Evolutionary conservation across 2,113 vertebrate species (phyloP).

Genomic region (Oncorhynchus mykiss): DNA sequence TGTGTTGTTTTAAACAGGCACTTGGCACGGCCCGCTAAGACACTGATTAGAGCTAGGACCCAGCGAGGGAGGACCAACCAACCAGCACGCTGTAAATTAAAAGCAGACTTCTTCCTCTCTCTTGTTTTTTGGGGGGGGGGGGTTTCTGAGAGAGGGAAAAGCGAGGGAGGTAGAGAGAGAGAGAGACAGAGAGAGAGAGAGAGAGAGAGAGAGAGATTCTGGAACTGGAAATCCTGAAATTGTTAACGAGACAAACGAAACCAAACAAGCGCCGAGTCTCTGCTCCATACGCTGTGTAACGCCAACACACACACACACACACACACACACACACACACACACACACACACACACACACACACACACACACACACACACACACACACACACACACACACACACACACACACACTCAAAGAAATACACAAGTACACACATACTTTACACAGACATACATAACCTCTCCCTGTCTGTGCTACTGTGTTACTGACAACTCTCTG

Average conservation of each 20-base stretch:
- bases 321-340: too few species aligned
- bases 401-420: not conserved
- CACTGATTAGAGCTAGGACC: conserved; percentile 70
- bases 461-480: not conserved
- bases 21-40: conserved; percentile 35
- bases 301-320: conserved; percentile 20
- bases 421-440: too few species aligned
- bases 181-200: conserved; percentile 34
- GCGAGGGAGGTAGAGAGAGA: conserved; percentile 9
- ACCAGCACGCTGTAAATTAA: conserved; percentile 70
- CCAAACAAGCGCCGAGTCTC: not conserved
- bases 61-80: conserved; percentile 50
- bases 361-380: too few species aligned
- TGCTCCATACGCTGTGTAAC: not conserved
- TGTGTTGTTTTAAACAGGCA: conserved; percentile 55
- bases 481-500: not conserved
- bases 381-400: conserved; percentile 35
- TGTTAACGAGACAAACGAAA: conserved; percentile 76
- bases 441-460: conserved; percentile 18
- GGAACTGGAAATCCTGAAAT: conserved; percentile 77
- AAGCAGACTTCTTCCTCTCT: conserved; percentile 67
- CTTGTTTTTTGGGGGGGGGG: conserved; percentile 18
- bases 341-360: too few species aligned
- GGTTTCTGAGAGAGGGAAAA: conserved; percentile 6
- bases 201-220: conserved; percentile 30